Evolutionary conservation across 2,113 vertebrate genomes (phyloP), one percentile per base, ranked within the genome.

Genomic region (Erythrolamprus reginae): DNA sequence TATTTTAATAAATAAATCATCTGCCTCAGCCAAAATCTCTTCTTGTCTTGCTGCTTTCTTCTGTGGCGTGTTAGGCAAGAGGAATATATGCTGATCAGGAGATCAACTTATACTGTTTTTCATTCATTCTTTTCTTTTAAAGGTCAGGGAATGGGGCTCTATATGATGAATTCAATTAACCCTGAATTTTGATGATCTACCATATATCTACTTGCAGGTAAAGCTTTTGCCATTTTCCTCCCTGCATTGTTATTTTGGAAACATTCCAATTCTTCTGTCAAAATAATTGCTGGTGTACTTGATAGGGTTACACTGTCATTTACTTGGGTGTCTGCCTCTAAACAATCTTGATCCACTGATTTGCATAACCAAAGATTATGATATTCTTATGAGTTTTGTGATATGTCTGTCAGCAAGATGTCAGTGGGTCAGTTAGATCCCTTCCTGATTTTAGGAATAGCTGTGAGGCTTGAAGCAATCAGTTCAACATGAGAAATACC

Each of bases 311-410:
- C 91, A 90, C 95, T 95, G 94, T 96, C 93, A 93, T 94, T 91
- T 94, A 92, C 92, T 94, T 90, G 91, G 88, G 95, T 89, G 90
- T 94, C 91, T 96, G 93, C 92, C 95, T 95, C 90, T 93, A 89
- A 95, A 94, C 94, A 94, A 93, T 95, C 94, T 94, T 90, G 55
- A 95, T 93, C 91, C 90, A 94, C 77, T 89, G 92, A 95, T 97
- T 96, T 97, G 94, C 93, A 96, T 96, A 97, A 95, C 89, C 93
- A 96, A 96, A 96, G 95, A 96, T 95, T 95, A 94, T 94, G 92
- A 96, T 89, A 94, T 93, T 91, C 90, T 94, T 95, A 88, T 83
- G 58, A 93, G 86, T 24, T 90, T 95, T 96, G 90, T 94, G 93
- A 95, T 95, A 91, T 86, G 28, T 95, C 93, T 96, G 92, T 95